Evolutionary conservation across 2,113 vertebrate species (phyloP).

Genomic region (Desmodus rotundus): DNA sequence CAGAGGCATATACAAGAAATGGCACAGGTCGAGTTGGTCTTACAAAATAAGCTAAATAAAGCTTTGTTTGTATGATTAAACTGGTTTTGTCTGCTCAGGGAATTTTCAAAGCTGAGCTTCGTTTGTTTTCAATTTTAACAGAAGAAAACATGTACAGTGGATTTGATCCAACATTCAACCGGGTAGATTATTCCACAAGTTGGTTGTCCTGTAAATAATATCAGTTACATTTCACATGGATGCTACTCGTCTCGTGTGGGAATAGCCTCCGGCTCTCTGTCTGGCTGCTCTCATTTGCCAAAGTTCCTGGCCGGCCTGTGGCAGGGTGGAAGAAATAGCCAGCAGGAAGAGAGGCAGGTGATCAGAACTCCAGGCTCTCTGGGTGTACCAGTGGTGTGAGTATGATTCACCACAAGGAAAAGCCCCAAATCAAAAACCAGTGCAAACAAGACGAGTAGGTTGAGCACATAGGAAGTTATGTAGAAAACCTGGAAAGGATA

Average conservation of each 20-base stretch:
- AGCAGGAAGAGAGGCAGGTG: background rate
- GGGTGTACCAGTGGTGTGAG: background rate
- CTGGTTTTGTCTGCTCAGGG: background rate
- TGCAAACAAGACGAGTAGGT: background rate
- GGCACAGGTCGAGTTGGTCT: background rate
- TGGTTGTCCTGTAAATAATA: background rate
- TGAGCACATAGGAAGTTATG: background rate
- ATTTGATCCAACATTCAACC: background rate
- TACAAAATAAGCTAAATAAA: background rate
- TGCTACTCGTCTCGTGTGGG: background rate
- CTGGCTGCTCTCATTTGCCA: background rate
- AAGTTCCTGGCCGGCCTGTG: background rate
- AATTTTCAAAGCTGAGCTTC: background rate
- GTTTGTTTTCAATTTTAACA: background rate
- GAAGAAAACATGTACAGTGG: background rate
- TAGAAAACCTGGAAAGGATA: background rate
- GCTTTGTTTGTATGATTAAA: background rate
- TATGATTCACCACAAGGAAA: background rate
- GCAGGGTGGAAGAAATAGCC: background rate
- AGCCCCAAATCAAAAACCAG: background rate
- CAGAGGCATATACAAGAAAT: background rate
- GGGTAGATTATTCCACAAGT: background rate
- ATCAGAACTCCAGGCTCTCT: background rate
- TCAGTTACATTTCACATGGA: background rate
- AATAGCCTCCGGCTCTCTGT: background rate